Percentiles rank a stretch among this genome's conserved stretches.
Conservation (phyloP, 2,888 invertebrate genomes). For the Apeira syringaria region DNA sequence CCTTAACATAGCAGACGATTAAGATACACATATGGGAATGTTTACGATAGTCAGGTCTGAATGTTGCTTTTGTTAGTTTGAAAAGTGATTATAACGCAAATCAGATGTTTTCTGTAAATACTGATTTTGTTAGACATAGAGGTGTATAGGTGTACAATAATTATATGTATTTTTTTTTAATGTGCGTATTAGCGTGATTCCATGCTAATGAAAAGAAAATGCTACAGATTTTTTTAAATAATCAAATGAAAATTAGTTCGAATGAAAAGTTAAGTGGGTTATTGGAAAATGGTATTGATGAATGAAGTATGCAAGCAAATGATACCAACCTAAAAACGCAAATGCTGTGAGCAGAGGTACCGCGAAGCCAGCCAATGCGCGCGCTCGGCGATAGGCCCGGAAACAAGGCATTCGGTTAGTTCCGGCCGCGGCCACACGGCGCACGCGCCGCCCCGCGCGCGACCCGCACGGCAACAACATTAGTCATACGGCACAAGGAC, state of each 20-base stretch:
- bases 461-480: background rate
- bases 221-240: no score
- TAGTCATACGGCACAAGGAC: conserved; percentile 2
- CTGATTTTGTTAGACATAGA: background rate
- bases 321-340: conserved; percentile 80
- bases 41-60: no score
- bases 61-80: no score
- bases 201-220: no score
- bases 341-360: conserved; percentile 80
- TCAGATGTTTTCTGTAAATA: background rate
- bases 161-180: no score
- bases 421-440: conserved; percentile 33
- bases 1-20: no score
- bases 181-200: no score
- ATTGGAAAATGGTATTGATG: background rate
- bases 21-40: no score
- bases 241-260: no score
- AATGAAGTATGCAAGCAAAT: conserved; percentile 55
- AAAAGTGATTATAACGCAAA: background rate
- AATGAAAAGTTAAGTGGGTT: no score
- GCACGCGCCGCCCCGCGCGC: background rate
- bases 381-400: conserved; percentile 66
- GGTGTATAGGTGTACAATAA: background rate
- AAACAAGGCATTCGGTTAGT: conserved; percentile 74
- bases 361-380: conserved; percentile 67